Base-by-base conservation (phyloP, 2,797 vertebrate genomes). In the Discoglossus pictus region DNA sequence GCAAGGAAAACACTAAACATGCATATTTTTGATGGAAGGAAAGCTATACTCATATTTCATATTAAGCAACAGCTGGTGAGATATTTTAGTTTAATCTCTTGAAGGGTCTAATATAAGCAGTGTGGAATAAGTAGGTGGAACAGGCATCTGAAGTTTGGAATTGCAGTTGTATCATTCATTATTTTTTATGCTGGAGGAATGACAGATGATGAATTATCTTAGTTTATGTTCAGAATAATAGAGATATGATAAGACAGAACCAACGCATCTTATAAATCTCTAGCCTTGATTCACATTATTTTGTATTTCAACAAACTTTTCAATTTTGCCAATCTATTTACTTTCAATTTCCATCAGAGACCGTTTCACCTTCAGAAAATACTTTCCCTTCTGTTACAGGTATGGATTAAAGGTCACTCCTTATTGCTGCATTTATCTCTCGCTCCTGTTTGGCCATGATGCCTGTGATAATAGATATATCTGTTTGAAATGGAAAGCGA, bases 311-410 rank as follows among this genome's bases (percentile, higher is more conserved):
- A 20, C 61, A 12, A 72, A 51, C 21, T 80, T 77, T 77, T 75
- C 69, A 48, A 65, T 74, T 68, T 73, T 77, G 31, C 40, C 69
- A 68, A 64, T 77, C 71, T 82, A 78, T 77, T 79, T 82, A 73
- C 74, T 83, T 82, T 75, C 78, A 65, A 67, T 79, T 80, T 79
- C 73, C 54, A 65, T 74, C 76, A 74, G 68, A 72, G 64, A 74
- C 78, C 74, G 73, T 77, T 80, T 81, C 80, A 75, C 79, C 69
- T 79, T 84, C 79, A 76, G 71, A 79, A 80, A 78, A 76, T 44
- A 74, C 74, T 55, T 73, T 68, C 46, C 31, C 27, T 60, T 67
- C 24, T 70, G 44, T 75, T 16, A 36, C 65, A 63, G 65, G 70
- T 74, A 40, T 39, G 51, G 23, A 76, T 66, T 31, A 51, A 66